phyloP scores from a whole-genome alignment of 2,797 vertebrate genomes.

The Delichon dasypus region DNA sequence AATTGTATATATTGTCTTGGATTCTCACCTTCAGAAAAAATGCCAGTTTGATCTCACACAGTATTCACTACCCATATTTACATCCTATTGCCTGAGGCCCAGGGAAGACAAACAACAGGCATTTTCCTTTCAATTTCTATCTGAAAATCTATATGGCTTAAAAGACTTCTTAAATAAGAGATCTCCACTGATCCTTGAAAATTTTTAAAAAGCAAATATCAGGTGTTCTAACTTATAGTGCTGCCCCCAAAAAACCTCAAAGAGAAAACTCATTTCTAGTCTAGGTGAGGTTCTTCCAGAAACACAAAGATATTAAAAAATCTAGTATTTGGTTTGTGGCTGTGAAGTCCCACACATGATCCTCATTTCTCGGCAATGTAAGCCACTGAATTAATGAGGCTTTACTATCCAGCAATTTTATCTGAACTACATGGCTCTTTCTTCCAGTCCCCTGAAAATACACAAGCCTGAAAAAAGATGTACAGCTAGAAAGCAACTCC shows the following conservation, averaged over 20 bases:
- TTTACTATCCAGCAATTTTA: neutral
- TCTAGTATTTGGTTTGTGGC: neutral
- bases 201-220: neutral
- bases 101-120: neutral
- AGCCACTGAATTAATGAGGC: neutral
- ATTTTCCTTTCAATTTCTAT: slow-evolving; percentile 15
- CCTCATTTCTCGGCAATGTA: neutral
- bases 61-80: slow-evolving; percentile 29
- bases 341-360: neutral
- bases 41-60: neutral
- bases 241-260: neutral
- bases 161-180: neutral
- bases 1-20: slow-evolving; percentile 49
- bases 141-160: neutral
- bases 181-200: neutral
- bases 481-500: neutral
- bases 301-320: neutral
- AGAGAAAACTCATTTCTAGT: neutral
- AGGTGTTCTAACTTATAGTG: neutral
- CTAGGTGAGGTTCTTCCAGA: neutral
- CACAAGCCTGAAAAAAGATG: neutral
- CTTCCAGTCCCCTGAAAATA: neutral
- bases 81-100: neutral
- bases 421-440: neutral
- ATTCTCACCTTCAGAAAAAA: slow-evolving; percentile 54